Percentiles rank a stretch among this genome's conserved stretches.
These are phyloP conservation scores for Muntiacus muntjak DNA, from an alignment of 2,113 vertebrate species.

Conservation along the genomic window DNA sequence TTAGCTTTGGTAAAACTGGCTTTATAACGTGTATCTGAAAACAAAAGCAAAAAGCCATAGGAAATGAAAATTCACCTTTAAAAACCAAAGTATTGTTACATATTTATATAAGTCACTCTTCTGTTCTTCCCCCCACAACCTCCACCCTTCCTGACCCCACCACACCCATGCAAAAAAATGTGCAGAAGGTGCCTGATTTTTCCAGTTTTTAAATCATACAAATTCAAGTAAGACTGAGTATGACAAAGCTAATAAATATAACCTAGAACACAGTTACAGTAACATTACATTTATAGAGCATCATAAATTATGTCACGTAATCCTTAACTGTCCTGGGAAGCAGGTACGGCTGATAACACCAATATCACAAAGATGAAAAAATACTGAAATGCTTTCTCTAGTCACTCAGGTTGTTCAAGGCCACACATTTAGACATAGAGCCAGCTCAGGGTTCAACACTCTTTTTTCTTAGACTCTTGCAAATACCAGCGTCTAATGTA, in stretches of 20 bases:
- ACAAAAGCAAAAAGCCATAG: conserved; percentile 7
- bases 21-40: conserved; percentile 94
- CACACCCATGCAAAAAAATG: not conserved
- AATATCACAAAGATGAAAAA: not conserved
- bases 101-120: not conserved
- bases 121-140: not conserved
- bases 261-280: not conserved
- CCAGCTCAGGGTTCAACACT: not conserved
- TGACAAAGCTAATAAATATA: not conserved
- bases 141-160: not conserved
- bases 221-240: not conserved
- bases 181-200: not conserved
- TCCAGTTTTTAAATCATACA: not conserved
- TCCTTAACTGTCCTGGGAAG: not conserved
- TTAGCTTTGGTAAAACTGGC: conserved; percentile 92
- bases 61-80: not conserved
- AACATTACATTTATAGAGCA: not conserved
- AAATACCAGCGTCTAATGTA: not conserved
- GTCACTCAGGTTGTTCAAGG: too few relatives aligned
- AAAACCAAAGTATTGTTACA: not conserved
- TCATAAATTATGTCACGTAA: not conserved
- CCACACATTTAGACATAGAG: not conserved
- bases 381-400: not conserved
- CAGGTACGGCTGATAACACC: not conserved
- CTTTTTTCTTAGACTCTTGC: not conserved